Evolutionary conservation across 2,888 invertebrate species (phyloP).

Genomic region (Drosophila antonietae): DNA sequence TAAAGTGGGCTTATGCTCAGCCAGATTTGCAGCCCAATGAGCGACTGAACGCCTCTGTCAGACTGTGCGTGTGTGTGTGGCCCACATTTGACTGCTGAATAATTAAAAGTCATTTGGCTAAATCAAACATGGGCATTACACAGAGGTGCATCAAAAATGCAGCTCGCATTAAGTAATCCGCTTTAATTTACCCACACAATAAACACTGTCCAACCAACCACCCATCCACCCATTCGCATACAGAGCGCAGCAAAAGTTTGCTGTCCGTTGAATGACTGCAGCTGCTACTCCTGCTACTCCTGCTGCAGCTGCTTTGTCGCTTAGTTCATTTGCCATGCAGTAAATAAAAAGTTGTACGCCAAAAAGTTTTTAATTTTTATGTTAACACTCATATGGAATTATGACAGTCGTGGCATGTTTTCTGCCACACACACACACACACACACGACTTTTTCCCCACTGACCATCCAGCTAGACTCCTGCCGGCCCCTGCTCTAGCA

Average conservation of each 20-base stretch:
- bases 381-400: slow-evolving; percentile 51
- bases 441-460: slow-evolving; percentile 2
- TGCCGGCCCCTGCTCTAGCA: not conserved
- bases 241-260: slow-evolving; percentile 49
- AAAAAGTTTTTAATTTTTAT: slow-evolving; percentile 62
- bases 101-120: slow-evolving; percentile 58
- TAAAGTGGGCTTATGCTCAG: slow-evolving; percentile 57
- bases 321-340: slow-evolving; percentile 53
- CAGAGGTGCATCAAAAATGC: slow-evolving; percentile 53
- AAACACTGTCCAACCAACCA: not conserved
- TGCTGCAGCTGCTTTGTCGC: slow-evolving; percentile 13
- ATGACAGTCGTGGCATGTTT: slow-evolving; percentile 39
- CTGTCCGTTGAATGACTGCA: slow-evolving; percentile 34
- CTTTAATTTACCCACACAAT: slow-evolving; percentile 53
- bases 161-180: slow-evolving; percentile 70
- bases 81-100: slow-evolving; percentile 38
- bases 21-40: slow-evolving; percentile 36
- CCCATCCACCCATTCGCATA: slow-evolving; percentile 13
- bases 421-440: slow-evolving; percentile 6
- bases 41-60: not conserved
- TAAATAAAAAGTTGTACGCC: slow-evolving; percentile 55
- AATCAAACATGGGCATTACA: slow-evolving; percentile 38
- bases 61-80: slow-evolving; percentile 7
- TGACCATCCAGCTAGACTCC: slow-evolving; percentile 14
- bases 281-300: slow-evolving; percentile 11